Base-by-base conservation (phyloP, 2,888 invertebrate species). In the Sinopyrophorus schimmeli region DNA sequence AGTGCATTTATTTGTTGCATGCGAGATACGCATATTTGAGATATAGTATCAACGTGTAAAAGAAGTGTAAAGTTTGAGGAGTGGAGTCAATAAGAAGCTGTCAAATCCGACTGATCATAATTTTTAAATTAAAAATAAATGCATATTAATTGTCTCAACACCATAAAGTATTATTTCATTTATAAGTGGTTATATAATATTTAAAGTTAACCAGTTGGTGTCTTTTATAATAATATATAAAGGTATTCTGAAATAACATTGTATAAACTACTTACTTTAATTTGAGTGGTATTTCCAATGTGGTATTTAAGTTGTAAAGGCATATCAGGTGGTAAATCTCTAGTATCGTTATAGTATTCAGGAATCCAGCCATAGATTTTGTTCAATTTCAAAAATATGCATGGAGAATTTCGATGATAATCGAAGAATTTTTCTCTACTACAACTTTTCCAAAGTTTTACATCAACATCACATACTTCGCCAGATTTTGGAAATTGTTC, bases 341-440 rank as follows among this genome's bases (percentile, higher is more conserved):
- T 75, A 0, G 86, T 80, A 55, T 84, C 81, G 65, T 90, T 86
- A 68, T 89, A 94, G 66, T 82, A 89, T 18, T 86, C 80, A 0
- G 96, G 95, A 55, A 80, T 77, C 95, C 95, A 96, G 11, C 86
- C 91, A 63, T 84, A 94, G 65, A 95, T 94, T 81, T 90, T 93
- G 76, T 99, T 99, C 24, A 99, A 77, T 72, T 98, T 98, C 44
- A 99, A 79, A 69, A 97, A 88, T 55, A 98, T 81, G 74, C 99
- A 99, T 0, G 98, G 98, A 11, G 88, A 85, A 26, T 93, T 94
- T 68, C 87, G 86, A 70, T 91, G 88, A 74, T 92, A 98, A 50
- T 92, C 94, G 73, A 88, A 99, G 62, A 84, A 80, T 66, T 92
- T 88, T 57, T 89, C 89, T 60, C 84, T 84, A 6, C 85, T 86